Conservation (phyloP, 2,797 vertebrate genomes). For the Valencia hispanica region DNA sequence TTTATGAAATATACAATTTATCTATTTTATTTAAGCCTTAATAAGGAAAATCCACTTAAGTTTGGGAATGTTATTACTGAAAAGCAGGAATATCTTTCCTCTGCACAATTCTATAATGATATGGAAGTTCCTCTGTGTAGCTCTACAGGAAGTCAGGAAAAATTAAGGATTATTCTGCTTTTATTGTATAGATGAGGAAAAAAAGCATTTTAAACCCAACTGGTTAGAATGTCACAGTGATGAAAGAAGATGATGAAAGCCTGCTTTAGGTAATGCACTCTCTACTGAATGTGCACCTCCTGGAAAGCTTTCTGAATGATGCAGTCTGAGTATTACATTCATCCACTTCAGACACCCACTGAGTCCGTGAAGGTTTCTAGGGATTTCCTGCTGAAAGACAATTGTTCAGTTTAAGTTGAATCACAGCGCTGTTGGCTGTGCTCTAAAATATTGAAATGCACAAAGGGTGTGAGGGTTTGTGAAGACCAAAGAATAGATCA, state of each 20-base stretch:
- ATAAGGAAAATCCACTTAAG: no score
- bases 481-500: neutral
- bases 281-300: constrained; percentile 19
- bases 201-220: constrained; percentile 62
- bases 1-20: no score
- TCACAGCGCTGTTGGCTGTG: neutral
- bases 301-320: constrained; percentile 33
- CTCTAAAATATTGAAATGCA: neutral
- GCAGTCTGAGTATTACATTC: constrained; percentile 22
- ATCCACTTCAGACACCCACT: constrained; percentile 24
- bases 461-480: neutral
- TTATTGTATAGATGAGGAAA: constrained; percentile 62
- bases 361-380: constrained; percentile 26
- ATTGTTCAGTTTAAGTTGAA: constrained; percentile 18
- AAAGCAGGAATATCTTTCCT: neutral
- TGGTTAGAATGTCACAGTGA: constrained; percentile 23
- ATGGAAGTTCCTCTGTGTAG: constrained; percentile 40
- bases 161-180: constrained; percentile 60
- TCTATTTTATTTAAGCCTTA: no score
- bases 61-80: no score
- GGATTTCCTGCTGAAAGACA: constrained; percentile 25
- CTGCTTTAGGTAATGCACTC: constrained; percentile 11
- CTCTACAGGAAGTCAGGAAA: constrained; percentile 32
- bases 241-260: constrained; percentile 36
- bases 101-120: constrained; percentile 26